These are phyloP conservation scores for Rutpela maculata DNA, from an alignment of 2,888 invertebrate genomes.

Conservation along the genomic window DNA sequence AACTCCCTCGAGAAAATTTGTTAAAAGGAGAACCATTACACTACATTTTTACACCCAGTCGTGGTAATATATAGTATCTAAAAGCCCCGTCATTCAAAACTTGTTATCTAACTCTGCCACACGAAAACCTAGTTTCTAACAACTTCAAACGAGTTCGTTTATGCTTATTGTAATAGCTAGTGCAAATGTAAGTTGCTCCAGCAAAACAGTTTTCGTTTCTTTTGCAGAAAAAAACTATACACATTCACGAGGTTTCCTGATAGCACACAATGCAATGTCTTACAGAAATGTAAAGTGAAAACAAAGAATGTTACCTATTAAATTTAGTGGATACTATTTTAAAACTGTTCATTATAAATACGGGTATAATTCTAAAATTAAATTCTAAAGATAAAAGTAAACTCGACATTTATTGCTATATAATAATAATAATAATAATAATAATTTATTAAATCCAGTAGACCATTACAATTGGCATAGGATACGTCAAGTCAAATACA, in stretches of 20 bases:
- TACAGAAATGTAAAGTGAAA: not conserved
- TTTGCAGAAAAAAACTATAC: not conserved
- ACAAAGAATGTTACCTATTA: no score
- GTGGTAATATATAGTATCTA: constrained; percentile 19
- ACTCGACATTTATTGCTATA: no score
- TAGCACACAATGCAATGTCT: not conserved
- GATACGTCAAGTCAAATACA: no score
- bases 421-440: no score
- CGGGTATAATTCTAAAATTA: no score
- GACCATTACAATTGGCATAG: no score
- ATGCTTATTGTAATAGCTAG: constrained; percentile 37
- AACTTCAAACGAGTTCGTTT: constrained; percentile 36
- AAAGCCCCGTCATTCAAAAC: constrained; percentile 14
- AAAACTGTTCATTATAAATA: no score
- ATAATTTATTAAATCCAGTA: no score
- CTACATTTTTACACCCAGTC: constrained; percentile 22
- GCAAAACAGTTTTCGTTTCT: not conserved
- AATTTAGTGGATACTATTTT: no score
- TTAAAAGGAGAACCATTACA: constrained; percentile 31
- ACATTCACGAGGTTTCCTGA: not conserved
- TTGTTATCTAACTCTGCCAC: constrained; percentile 43
- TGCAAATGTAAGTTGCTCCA: not conserved
- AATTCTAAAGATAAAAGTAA: no score
- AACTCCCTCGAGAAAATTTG: constrained; percentile 32
- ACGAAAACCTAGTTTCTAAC: constrained; percentile 42